Conservation (phyloP, 2,113 vertebrate genomes). For the Odobenus rosmarus region DNA sequence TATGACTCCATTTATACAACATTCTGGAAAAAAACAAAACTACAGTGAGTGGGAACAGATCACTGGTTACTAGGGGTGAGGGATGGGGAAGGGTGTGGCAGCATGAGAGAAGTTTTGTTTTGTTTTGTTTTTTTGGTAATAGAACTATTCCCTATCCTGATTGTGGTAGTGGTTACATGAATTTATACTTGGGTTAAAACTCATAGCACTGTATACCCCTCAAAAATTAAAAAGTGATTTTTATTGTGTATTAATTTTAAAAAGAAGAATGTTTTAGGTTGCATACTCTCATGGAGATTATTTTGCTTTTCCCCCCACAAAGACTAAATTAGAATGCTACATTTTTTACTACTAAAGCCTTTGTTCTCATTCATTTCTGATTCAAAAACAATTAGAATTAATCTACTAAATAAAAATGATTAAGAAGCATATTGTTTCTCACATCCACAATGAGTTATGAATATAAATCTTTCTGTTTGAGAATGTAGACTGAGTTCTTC, state of each 20-base stretch:
- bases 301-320: neutral
- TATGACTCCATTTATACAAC: neutral
- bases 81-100: neutral
- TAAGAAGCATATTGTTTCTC: neutral
- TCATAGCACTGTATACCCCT: neutral
- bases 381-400: slow-evolving; percentile 39
- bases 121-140: neutral
- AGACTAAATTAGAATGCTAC: neutral
- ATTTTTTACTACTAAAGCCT: neutral
- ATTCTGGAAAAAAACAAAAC: slow-evolving; percentile 38
- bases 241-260: neutral
- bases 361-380: neutral
- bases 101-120: neutral
- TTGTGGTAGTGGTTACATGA: neutral
- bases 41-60: neutral
- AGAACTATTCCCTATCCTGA: neutral
- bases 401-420: slow-evolving; percentile 2
- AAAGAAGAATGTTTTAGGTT: slow-evolving; percentile 26
- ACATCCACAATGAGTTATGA: neutral
- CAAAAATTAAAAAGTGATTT: neutral
- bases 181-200: neutral
- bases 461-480: slow-evolving; percentile 1
- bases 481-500: neutral
- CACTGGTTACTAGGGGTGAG: neutral
- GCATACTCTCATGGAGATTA: neutral